Evolutionary conservation across 2,797 vertebrate genomes (phyloP).

Genomic region (Mus caroli): DNA sequence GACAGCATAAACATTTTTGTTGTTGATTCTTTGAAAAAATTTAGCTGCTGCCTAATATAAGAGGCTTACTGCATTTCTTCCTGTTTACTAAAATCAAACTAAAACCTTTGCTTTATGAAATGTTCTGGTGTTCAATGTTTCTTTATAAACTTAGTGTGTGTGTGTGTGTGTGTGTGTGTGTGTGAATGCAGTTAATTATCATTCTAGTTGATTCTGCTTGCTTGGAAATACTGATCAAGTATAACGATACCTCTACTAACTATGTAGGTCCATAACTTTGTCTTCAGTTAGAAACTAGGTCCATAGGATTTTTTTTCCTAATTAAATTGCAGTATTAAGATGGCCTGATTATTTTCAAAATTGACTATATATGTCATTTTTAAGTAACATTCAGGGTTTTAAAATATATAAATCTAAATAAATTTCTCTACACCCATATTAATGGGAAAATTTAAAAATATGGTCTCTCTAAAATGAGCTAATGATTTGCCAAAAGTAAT

Average conservation of each 20-base stretch:
- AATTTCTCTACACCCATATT: neutral
- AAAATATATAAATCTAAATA: neutral
- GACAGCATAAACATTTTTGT: neutral
- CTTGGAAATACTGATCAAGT: conserved; percentile 37
- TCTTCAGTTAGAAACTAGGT: conserved; percentile 17
- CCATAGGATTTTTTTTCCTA: neutral
- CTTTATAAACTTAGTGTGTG: conserved; percentile 2
- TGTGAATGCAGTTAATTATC: neutral
- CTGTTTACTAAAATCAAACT: conserved; percentile 34
- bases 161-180: neutral
- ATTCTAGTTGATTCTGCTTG: neutral
- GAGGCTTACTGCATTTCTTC: neutral
- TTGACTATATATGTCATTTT: conserved; percentile 15
- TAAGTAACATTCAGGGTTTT: neutral
- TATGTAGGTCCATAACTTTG: conserved; percentile 10
- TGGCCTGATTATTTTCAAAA: conserved; percentile 53
- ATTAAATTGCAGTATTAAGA: conserved; percentile 4
- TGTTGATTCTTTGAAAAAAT: conserved; percentile 30
- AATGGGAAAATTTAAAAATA: conserved; percentile 25
- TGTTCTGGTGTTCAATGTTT: neutral
- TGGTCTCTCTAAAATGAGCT: conserved; percentile 47
- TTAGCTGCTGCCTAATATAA: conserved; percentile 24
- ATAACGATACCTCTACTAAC: conserved; percentile 8
- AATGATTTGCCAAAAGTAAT: conserved; percentile 34
- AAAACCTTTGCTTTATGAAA: neutral